Evolutionary conservation across 2,888 invertebrate species (phyloP), one percentile per base, ranked within the genome.

Genomic region (Cephonodes hylas): DNA sequence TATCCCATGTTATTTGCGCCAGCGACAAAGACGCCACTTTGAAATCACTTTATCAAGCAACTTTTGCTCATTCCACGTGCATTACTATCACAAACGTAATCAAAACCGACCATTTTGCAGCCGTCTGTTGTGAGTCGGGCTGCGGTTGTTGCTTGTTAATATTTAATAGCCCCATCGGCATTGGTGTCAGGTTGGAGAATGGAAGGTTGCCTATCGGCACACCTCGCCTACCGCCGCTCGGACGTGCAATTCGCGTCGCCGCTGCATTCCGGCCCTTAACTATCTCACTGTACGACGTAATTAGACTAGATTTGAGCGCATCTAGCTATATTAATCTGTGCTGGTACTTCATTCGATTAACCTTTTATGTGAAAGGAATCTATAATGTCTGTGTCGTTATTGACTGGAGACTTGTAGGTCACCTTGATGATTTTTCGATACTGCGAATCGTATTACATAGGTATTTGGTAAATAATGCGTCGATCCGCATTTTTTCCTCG

Each of bases 191-290:
- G 76, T 72, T 73, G 79, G 86, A 86, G 88, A 91, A 88, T 89
- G 89, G 86, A 88, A 89, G 89, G 89, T 84, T 88, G 86, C 80
- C 79, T 79, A 84, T 84, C 84, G 86, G 77, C 87, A 83, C 87
- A 85, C 88, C 85, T 85, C 78, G 77, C 77, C 75, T 75, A 74
- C 74, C 70, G 78, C 75, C 76, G 69, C 70, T 74, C 69, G 66
- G 81, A 83, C 74, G 75, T 80, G 79, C 80, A 83, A 85, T 88
- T 88, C 86, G 82, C 83, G 68, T 72, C 65, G 76, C 72, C 68
- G 71, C 74, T 73, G 79, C 86, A 88, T 85, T 84, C 85, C 81
- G 79, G 80, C 79, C 84, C 84, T 82, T 83, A 80, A 79, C 75
- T 78, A 80, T 80, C 71, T 70, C 72, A 70, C 73, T 69, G 66